Percentiles rank a stretch among this genome's conserved stretches.
Conservation (phyloP, 2,113 vertebrate species). For the Nestor notabilis region DNA sequence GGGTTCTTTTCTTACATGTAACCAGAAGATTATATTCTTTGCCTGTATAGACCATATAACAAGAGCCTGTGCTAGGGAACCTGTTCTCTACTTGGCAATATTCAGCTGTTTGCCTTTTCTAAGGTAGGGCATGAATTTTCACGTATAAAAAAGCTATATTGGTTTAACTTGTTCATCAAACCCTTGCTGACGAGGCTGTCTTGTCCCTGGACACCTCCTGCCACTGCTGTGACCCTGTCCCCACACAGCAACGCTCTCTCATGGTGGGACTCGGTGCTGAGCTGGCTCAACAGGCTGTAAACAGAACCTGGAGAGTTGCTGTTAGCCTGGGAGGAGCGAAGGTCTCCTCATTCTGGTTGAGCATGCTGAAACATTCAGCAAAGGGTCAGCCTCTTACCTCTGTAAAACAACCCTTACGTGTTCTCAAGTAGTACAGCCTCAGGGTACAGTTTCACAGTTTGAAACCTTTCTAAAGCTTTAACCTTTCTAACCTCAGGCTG, state of each 20-base stretch:
- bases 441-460: neutral
- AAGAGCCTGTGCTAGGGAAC: fast-evolving
- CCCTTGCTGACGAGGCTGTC: neutral
- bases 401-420: neutral
- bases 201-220: too few relatives aligned
- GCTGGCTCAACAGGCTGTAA: neutral
- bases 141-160: fast-evolving
- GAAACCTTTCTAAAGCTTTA: neutral
- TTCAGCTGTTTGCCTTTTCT: neutral
- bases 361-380: neutral
- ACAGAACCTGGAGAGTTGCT: neutral
- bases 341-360: neutral
- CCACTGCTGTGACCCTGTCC: neutral
- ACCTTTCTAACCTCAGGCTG: neutral
- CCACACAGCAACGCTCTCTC: neutral
- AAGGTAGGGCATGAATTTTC: neutral
- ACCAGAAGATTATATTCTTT: neutral
- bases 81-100: neutral
- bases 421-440: neutral
- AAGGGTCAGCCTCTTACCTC: neutral
- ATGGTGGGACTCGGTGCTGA: neutral
- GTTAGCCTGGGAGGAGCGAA: fast-evolving
- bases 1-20: neutral
- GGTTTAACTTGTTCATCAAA: neutral
- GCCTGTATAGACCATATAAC: neutral